Percentiles rank a stretch among this genome's conserved stretches.
Conservation (phyloP, 2,113 vertebrate species). For the Callaeas wilsoni region DNA sequence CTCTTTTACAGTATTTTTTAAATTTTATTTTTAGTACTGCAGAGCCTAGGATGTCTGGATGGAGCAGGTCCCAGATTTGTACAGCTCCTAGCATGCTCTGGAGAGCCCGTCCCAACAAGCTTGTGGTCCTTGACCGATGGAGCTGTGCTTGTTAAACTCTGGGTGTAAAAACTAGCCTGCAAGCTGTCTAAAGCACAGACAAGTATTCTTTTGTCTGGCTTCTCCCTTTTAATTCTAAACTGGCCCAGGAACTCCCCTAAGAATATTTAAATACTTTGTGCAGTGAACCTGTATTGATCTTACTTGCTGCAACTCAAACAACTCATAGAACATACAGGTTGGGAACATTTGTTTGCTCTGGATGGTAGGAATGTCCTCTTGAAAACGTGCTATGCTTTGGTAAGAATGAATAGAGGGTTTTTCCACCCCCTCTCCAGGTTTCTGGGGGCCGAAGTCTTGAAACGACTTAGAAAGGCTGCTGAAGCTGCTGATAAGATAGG, state of each 20-base stretch:
- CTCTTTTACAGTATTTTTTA: not conserved
- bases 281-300: not conserved
- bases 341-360: constrained; percentile 35
- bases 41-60: not conserved
- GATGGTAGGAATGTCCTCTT: constrained; percentile 37
- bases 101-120: not conserved
- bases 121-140: not conserved
- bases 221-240: not conserved
- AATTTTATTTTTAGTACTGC: not conserved
- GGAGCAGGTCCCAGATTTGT: not conserved
- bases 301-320: not conserved
- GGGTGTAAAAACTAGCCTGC: not conserved
- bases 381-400: not conserved
- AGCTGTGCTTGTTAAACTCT: not conserved
- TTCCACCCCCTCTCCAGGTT: constrained; percentile 2
- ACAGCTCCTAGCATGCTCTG: not conserved
- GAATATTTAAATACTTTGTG: not conserved
- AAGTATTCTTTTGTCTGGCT: not conserved
- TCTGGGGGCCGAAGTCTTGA: constrained; percentile 46
- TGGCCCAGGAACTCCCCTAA: not conserved
- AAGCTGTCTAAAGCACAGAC: not conserved
- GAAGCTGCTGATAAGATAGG: constrained; percentile 40
- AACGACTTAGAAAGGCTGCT: constrained; percentile 6
- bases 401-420: constrained; percentile 7
- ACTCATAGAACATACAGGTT: not conserved